Evolutionary conservation across 2,888 invertebrate species (phyloP).

Genomic region (Tinea semifulvella): DNA sequence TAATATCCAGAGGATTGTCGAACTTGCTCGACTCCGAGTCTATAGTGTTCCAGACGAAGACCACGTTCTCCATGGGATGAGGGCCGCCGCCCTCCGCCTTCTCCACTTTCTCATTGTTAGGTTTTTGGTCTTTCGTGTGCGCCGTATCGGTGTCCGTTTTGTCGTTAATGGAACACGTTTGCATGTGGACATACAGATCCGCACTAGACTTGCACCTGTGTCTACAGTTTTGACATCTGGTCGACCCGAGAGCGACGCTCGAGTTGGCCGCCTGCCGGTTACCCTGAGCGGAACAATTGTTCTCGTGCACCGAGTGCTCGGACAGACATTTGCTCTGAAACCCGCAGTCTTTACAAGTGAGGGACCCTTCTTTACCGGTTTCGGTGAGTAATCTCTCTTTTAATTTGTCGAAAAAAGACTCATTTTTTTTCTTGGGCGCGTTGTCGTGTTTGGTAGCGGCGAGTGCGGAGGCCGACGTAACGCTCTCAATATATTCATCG

Average conservation of each 20-base stretch:
- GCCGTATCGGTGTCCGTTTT: conserved; percentile 35
- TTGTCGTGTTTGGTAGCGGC: conserved; percentile 36
- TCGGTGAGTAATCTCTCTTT: conserved; percentile 77
- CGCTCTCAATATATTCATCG: conserved; percentile 26
- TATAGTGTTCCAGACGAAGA: conserved; percentile 84
- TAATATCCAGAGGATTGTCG: conserved; percentile 49
- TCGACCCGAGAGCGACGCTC: conserved; percentile 68
- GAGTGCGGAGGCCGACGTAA: conserved; percentile 39
- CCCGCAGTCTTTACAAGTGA: conserved; percentile 76
- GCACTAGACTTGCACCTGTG: conserved; percentile 87
- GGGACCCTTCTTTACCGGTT: conserved; percentile 70
- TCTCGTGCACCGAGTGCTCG: conserved; percentile 82
- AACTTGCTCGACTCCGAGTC: conserved; percentile 47
- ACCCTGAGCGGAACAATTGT: conserved; percentile 66
- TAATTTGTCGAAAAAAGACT: conserved; percentile 83
- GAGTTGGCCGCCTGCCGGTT: conserved; percentile 46
- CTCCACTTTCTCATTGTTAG: conserved; percentile 34
- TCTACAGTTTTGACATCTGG: conserved; percentile 86
- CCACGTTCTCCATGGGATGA: conserved; percentile 83
- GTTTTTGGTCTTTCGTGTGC: conserved; percentile 38
- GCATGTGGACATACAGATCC: conserved; percentile 79
- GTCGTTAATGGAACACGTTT: conserved; percentile 70
- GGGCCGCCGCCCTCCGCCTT: conserved; percentile 53
- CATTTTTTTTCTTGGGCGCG: conserved; percentile 67
- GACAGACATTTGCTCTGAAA: conserved; percentile 83